Conservation (phyloP, 2,113 vertebrate genomes). For the Brachyhypopomus gauderio region DNA sequence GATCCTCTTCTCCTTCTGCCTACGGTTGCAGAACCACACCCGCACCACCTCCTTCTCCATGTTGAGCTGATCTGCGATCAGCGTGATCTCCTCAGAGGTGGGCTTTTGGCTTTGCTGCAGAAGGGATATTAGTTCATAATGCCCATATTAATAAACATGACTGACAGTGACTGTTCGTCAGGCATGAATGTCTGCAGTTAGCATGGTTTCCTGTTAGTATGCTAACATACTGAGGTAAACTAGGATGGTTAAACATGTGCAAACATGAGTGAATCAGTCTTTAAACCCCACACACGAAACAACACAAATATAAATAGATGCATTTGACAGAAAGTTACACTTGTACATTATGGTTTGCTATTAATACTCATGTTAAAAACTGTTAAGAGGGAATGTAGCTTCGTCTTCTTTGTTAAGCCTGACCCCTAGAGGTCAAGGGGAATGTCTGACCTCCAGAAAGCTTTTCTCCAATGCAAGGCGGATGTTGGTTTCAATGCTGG, state of each 20-base stretch:
- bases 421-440: constrained; percentile 1
- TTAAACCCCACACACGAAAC: background rate
- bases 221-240: background rate
- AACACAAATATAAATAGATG: background rate
- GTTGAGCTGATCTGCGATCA: constrained; percentile 98
- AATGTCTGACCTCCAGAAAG: constrained; percentile 91
- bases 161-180: background rate
- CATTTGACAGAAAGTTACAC: background rate
- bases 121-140: constrained; percentile 65
- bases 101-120: constrained; percentile 97
- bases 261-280: background rate
- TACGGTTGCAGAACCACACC: constrained; percentile 99
- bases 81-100: constrained; percentile 99
- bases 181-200: background rate
- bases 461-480: constrained; percentile 99
- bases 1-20: constrained; percentile 98
- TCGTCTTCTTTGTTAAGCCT: background rate
- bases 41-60: constrained; percentile 99
- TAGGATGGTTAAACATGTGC: background rate
- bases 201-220: background rate
- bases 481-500: constrained; percentile 99
- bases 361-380: background rate
- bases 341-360: background rate
- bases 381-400: background rate
- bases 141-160: constrained; percentile 65